Percentiles rank a stretch among this genome's conserved stretches.
Conservation (phyloP, 2,888 invertebrate genomes). For the Strigamia transsilvanica region DNA sequence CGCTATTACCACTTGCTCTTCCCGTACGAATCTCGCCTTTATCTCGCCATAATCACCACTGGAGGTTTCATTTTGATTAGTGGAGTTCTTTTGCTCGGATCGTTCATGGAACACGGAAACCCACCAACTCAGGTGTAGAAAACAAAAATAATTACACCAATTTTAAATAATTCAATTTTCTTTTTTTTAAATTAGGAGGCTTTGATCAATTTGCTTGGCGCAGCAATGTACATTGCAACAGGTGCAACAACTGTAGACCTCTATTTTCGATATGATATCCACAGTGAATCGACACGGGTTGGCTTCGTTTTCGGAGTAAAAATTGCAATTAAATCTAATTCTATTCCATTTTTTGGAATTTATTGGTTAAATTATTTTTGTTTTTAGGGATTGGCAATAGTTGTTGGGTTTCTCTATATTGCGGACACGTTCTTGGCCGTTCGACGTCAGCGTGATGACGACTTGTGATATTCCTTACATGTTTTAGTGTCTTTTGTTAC, state of each 20-base stretch:
- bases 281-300: no score
- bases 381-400: no score
- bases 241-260: slow-evolving; percentile 19
- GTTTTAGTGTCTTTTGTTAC: no score
- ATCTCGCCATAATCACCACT: slow-evolving; percentile 1
- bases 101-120: not conserved
- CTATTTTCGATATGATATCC: slow-evolving; percentile 4
- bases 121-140: not conserved
- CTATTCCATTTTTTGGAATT: no score
- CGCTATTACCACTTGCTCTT: slow-evolving; percentile 21
- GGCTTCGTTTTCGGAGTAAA: slow-evolving; percentile 35
- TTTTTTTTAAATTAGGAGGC: slow-evolving; percentile 13
- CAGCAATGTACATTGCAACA: slow-evolving; percentile 23
- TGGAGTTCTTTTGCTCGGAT: not conserved
- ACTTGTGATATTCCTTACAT: no score
- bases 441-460: no score
- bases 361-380: no score
- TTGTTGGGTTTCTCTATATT: no score
- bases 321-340: no score
- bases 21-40: slow-evolving; percentile 16
- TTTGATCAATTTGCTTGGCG: slow-evolving; percentile 13
- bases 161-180: no score
- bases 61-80: not conserved
- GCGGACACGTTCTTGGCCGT: no score
- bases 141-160: no score